A percentile compares a stretch with the other conserved stretches of the same genome.
These are phyloP conservation scores for Argynnis bischoffii DNA, from an alignment of 2,888 invertebrate species.

Conservation along the genomic window DNA sequence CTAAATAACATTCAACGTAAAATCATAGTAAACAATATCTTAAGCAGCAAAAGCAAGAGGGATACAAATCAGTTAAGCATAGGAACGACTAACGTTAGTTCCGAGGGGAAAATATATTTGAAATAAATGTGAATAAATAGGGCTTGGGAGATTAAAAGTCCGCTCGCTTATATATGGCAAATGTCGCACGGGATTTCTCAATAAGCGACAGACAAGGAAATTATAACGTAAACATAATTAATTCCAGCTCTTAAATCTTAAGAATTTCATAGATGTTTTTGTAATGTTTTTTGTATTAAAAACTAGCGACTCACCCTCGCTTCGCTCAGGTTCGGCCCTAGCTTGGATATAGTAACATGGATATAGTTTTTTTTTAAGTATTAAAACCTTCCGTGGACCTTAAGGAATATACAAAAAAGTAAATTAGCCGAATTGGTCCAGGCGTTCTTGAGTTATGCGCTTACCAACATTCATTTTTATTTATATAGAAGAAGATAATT, in stretches of 20 bases:
- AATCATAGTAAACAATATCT: slow-evolving; percentile 8
- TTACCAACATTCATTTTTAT: too few species aligned
- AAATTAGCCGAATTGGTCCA: too few species aligned
- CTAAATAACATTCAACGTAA: background rate
- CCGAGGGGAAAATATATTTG: slow-evolving; percentile 76
- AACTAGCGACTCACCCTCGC: too few species aligned
- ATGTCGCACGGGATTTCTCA: slow-evolving; percentile 38
- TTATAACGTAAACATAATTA: slow-evolving; percentile 22
- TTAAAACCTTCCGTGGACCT: too few species aligned
- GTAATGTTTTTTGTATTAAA: too few species aligned
- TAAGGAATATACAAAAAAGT: too few species aligned
- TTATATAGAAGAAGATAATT: too few species aligned
- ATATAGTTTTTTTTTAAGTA: too few species aligned
- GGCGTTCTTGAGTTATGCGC: too few species aligned
- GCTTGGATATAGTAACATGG: too few species aligned
- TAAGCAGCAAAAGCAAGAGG: slow-evolving; percentile 63
- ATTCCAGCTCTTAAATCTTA: slow-evolving; percentile 7
- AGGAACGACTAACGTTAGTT: slow-evolving; percentile 64
- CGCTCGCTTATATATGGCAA: slow-evolving; percentile 68
- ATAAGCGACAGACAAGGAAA: slow-evolving; percentile 26
- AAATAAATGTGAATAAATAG: slow-evolving; percentile 79
- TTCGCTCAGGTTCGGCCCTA: too few species aligned
- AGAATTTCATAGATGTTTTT: background rate
- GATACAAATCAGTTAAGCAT: slow-evolving; percentile 72
- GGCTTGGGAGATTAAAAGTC: slow-evolving; percentile 76